These are phyloP conservation scores for Pavo muticus DNA, from an alignment of 2,113 vertebrate species.

Conservation along the genomic window DNA sequence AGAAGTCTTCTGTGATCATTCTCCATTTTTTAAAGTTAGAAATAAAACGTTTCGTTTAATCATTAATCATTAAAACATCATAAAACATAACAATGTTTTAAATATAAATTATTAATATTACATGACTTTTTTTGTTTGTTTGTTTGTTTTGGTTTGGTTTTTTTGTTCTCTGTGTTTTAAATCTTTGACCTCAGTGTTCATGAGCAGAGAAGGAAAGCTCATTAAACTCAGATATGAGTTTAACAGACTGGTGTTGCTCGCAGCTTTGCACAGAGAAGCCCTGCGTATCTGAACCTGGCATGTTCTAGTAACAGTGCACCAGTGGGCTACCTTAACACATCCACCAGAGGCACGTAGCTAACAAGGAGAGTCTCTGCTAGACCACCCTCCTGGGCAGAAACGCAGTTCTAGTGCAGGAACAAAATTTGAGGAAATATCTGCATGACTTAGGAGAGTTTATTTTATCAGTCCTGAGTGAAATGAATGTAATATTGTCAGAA, in stretches of 20 bases:
- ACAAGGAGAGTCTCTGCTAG: not conserved
- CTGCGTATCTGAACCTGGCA: not conserved
- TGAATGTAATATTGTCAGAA: not conserved
- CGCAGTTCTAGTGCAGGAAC: not conserved
- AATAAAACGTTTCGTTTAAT: not conserved
- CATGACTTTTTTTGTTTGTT: not conserved
- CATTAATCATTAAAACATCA: not conserved
- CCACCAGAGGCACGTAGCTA: not conserved
- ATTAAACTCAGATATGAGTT: fast-evolving
- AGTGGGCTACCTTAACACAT: not conserved
- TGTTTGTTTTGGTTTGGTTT: not conserved
- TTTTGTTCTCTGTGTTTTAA: not conserved
- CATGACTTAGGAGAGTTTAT: not conserved
- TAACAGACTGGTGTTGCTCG: not conserved
- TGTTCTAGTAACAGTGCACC: not conserved
- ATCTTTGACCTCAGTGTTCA: not conserved
- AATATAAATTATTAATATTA: not conserved
- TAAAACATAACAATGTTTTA: not conserved
- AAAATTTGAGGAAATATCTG: not conserved
- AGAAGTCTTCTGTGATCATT: not conserved
- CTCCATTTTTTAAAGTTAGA: not conserved
- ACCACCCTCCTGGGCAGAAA: not conserved
- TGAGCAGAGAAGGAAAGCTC: not conserved
- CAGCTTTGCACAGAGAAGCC: not conserved
- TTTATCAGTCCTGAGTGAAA: not conserved